phyloP scores from a whole-genome alignment of 1,140 invertebrate species.

The Eriosoma lanigerum region DNA sequence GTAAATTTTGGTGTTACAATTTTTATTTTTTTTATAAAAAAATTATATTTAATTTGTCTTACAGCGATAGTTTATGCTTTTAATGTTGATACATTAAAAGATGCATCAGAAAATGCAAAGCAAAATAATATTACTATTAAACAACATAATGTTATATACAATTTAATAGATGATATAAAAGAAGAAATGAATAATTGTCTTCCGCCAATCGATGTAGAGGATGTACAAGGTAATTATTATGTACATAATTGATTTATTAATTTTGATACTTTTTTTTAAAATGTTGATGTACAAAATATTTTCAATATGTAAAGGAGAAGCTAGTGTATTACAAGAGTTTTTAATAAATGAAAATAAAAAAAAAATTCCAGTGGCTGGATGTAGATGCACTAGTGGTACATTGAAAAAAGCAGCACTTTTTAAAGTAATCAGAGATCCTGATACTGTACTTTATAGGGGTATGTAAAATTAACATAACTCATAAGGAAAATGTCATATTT shows the following conservation, averaged over 20 bases:
- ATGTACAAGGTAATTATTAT: constrained; percentile 69
- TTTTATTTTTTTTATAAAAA: neutral
- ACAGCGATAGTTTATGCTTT: constrained; percentile 83
- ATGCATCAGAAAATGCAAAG: constrained; percentile 61
- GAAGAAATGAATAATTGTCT: constrained; percentile 74
- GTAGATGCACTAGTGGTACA: constrained; percentile 76
- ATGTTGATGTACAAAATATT: neutral
- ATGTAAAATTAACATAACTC: constrained; percentile 53
- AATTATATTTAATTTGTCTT: constrained; percentile 55
- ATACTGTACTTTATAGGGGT: constrained; percentile 75
- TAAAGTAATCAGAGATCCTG: constrained; percentile 68
- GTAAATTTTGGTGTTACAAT: too few species aligned
- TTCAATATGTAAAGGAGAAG: constrained; percentile 69
- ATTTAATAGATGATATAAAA: constrained; percentile 85
- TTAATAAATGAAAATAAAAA: constrained; percentile 78
- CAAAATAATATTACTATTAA: constrained; percentile 66
- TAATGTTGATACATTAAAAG: constrained; percentile 68
- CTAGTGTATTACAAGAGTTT: constrained; percentile 82
- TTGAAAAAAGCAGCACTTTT: constrained; percentile 72
- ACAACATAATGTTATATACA: constrained; percentile 85
- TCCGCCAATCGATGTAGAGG: constrained; percentile 72
- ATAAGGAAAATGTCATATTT: too few species aligned
- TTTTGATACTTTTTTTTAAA: neutral
- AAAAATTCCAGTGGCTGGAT: constrained; percentile 85
- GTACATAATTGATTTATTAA: constrained; percentile 26